Evolutionary conservation across 2,888 invertebrate genomes (phyloP), one percentile per base, ranked within the genome.

Genomic region (Agrochola circellaris): DNA sequence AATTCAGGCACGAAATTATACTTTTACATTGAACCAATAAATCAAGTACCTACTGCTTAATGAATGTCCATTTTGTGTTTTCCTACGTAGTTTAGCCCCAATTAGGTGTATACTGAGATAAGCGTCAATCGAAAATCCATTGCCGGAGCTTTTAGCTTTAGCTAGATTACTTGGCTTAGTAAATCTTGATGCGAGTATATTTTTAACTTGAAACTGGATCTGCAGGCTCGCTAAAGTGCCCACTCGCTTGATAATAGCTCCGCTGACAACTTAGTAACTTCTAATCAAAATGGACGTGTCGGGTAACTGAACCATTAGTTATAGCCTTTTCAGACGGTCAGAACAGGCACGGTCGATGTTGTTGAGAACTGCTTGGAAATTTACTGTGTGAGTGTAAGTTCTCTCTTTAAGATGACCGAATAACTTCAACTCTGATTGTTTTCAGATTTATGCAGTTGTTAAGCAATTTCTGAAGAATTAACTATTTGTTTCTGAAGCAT

Each of bases 201-300:
- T 87, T 87, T 85, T 83, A 82, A 77, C 74, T 72, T 54, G 58
- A 51, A 81, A 83, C 86, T 81, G 81, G 83, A 80, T 77, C 73
- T 71, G 62, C 77, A 68, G 68, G 73, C 74, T 81, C 17, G 81
- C 71, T 82, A 78, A 72, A 77, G 76, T 82, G 77, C 68, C 66
- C 73, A 80, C 71, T 87, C 70, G 70, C 45, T 78, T 62, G 81
- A 85, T 87, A 87, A 77, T 68, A 85, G 66, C 65, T 34, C 51
- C 74, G 56, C 81, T 68, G 75, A 85, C 73, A 77, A 81, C 77
- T 73, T 85, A 70, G 76, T 81, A 65, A 68, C 64, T 83, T 80
- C 61, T 77, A 84, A 86, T 76, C 61, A 68, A 73, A 83, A 75
- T 81, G 60, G 67, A 75, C 75, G 51, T 77, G 76, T 75, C 77